phyloP scores from a whole-genome alignment of 2,888 invertebrate species.

The Troglohyphantes excavatus region DNA sequence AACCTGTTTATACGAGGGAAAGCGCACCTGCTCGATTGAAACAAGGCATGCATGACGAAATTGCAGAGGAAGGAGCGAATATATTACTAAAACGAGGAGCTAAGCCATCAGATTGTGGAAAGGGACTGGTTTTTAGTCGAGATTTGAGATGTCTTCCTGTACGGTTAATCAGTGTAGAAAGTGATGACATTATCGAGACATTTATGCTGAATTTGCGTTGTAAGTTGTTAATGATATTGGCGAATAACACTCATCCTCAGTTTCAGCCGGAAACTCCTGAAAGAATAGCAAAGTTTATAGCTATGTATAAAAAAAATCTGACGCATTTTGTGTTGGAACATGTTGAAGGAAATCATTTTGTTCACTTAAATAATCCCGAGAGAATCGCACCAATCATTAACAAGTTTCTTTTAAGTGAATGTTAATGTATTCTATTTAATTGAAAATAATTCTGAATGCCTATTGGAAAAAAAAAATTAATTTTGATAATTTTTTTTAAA shows the following conservation, averaged over 20 bases:
- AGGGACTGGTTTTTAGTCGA: slow-evolving; percentile 86
- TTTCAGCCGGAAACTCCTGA: slow-evolving; percentile 75
- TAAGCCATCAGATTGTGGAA: slow-evolving; percentile 82
- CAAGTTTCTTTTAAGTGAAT: slow-evolving; percentile 52
- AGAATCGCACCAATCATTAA: slow-evolving; percentile 83
- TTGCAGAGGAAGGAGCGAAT: slow-evolving; percentile 86
- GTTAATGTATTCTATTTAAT: neutral
- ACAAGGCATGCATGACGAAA: slow-evolving; percentile 65
- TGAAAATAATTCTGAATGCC: neutral
- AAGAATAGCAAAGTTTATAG: slow-evolving; percentile 69
- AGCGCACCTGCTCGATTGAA: slow-evolving; percentile 64
- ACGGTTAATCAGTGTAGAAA: slow-evolving; percentile 27
- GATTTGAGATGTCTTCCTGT: slow-evolving; percentile 88
- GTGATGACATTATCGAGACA: slow-evolving; percentile 82
- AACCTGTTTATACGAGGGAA: slow-evolving; percentile 74
- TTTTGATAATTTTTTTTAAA: neutral
- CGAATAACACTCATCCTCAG: slow-evolving; percentile 85
- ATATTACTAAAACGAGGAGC: slow-evolving; percentile 89
- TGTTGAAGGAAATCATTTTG: slow-evolving; percentile 88
- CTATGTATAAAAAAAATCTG: slow-evolving; percentile 80
- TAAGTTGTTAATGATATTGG: slow-evolving; percentile 87
- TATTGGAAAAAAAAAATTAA: neutral
- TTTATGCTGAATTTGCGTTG: slow-evolving; percentile 85
- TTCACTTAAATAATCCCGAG: slow-evolving; percentile 88
- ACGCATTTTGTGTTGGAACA: slow-evolving; percentile 81